Conservation (phyloP, 1,140 invertebrate species). For the Heliconius himera region DNA sequence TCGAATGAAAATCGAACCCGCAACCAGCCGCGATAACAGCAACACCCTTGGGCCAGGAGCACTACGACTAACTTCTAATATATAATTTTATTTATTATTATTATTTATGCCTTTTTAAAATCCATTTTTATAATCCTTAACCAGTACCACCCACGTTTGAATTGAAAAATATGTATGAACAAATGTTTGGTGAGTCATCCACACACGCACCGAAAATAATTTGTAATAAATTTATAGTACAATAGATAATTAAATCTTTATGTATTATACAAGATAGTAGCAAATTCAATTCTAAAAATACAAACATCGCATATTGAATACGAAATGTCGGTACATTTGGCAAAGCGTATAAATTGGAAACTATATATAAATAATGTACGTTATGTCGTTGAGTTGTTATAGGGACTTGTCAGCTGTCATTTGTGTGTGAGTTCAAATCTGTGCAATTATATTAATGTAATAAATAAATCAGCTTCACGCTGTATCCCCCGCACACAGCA, state of each 20-base stretch:
- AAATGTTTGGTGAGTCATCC: background rate
- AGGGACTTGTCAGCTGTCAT: no score
- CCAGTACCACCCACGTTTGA: background rate
- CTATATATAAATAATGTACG: background rate
- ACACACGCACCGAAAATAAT: background rate
- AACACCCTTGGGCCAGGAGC: no score
- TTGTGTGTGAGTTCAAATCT: no score
- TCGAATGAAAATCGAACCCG: no score
- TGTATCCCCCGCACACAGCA: no score
- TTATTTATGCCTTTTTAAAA: background rate
- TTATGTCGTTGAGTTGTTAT: no score
- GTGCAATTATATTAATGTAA: no score
- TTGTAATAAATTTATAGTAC: background rate
- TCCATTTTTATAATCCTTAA: background rate
- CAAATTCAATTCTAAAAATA: background rate
- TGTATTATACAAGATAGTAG: background rate
- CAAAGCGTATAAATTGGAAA: slow-evolving; percentile 7
- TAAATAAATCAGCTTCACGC: no score
- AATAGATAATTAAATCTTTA: background rate
- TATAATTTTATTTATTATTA: background rate
- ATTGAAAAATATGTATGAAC: background rate
- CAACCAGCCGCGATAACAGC: no score
- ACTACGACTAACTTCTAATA: no score
- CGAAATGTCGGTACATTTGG: background rate
- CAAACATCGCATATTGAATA: background rate